A percentile compares a stretch with the other conserved stretches of the same genome.
phyloP scores from a whole-genome alignment of 2,888 invertebrate species.

The Eustalomyia histrio region DNA sequence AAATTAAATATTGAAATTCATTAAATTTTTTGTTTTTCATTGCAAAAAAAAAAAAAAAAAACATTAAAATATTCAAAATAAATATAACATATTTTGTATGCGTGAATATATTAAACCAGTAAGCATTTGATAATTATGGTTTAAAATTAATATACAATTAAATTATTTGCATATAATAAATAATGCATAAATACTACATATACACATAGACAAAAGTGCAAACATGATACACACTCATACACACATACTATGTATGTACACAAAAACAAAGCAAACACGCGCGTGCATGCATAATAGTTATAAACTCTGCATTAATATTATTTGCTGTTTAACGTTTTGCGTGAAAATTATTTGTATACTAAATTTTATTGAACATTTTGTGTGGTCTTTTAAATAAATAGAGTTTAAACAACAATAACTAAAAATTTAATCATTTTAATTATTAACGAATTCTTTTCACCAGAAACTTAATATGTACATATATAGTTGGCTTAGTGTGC shows the following conservation, averaged over 20 bases:
- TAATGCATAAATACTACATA: constrained; percentile 47
- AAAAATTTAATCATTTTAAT: no score
- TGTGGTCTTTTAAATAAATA: no score
- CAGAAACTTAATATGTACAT: no score
- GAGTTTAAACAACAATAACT: no score
- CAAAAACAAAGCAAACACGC: neutral
- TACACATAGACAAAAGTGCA: constrained; percentile 20
- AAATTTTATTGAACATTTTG: no score
- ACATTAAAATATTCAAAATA: no score
- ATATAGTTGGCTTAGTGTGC: no score
- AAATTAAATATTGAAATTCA: no score
- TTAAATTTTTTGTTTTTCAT: no score
- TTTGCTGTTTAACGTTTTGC: neutral
- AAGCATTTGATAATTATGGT: constrained; percentile 65
- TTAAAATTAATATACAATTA: constrained; percentile 68
- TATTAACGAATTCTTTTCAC: no score
- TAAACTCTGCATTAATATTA: neutral
- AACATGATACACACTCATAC: neutral
- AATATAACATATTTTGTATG: constrained; percentile 17
- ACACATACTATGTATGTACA: neutral
- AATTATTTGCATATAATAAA: constrained; percentile 66
- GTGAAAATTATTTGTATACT: no score
- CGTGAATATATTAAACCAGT: constrained; percentile 57
- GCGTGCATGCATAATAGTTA: neutral
- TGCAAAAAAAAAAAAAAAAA: no score